A percentile compares a stretch with the other conserved stretches of the same genome.
Conservation (phyloP, 2,113 vertebrate species). For the Sphyrna mokarran region DNA sequence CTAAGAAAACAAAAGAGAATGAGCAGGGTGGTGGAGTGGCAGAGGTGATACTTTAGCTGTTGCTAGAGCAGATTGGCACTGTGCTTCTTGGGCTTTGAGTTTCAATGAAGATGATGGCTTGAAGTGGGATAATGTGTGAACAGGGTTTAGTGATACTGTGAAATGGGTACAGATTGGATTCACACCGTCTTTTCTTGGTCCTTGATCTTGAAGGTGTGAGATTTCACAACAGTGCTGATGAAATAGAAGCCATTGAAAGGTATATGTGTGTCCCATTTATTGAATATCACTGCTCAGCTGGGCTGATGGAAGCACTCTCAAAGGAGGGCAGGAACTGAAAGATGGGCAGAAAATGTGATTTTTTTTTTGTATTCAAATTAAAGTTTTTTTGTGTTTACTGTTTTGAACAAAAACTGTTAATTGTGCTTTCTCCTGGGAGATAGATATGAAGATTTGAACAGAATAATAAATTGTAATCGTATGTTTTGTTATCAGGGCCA, state of each 20-base stretch:
- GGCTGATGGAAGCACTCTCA: neutral
- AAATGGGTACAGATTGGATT: neutral
- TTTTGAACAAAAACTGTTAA: neutral
- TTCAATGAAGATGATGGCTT: neutral
- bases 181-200: neutral
- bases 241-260: neutral
- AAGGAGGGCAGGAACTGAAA: neutral
- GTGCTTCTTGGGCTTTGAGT: neutral
- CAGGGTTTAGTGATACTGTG: neutral
- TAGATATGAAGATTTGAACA: neutral
- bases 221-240: neutral
- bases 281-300: neutral
- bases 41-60: neutral
- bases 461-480: neutral
- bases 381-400: neutral
- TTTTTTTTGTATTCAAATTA: neutral
- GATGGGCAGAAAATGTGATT: neutral
- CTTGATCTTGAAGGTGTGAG: neutral
- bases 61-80: neutral
- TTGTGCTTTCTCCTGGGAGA: neutral
- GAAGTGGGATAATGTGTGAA: neutral
- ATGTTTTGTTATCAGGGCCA: neutral
- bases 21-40: neutral
- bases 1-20: neutral
- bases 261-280: neutral